Evolutionary conservation across 2,113 vertebrate species (phyloP).

Genomic region (Daphoenositta chrysoptera): DNA sequence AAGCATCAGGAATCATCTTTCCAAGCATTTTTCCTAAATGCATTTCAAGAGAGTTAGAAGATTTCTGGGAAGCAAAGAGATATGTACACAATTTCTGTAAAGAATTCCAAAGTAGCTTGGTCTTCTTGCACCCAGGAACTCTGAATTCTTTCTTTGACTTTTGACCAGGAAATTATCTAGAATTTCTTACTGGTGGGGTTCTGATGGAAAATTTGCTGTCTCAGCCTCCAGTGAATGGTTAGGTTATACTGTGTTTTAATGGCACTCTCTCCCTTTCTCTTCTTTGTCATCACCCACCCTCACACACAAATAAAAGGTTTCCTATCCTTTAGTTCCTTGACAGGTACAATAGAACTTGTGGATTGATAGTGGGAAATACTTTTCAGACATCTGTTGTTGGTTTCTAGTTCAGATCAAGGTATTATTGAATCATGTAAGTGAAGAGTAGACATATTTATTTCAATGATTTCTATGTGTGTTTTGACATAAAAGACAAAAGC

Average conservation of each 20-base stretch:
- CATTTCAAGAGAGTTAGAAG: background rate
- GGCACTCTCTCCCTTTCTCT: background rate
- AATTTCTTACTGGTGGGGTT: background rate
- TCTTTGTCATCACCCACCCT: rapidly evolving
- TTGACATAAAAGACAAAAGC: background rate
- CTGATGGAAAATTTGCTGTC: background rate
- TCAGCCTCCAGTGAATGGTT: rapidly evolving
- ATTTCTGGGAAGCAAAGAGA: background rate
- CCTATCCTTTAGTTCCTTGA: background rate
- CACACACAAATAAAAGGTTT: background rate
- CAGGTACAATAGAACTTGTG: background rate
- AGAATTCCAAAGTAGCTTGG: background rate
- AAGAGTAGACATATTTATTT: background rate
- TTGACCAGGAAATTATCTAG: background rate
- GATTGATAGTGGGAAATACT: background rate
- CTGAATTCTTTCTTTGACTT: background rate
- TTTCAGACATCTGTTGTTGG: background rate
- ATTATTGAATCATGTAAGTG: background rate
- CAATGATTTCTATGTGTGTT: background rate
- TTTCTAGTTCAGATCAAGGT: background rate
- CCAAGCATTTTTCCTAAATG: background rate
- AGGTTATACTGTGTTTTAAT: background rate
- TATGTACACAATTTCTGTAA: background rate
- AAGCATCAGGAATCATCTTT: background rate
- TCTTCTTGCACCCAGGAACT: background rate